Base-by-base conservation (phyloP, 2,113 vertebrate species). In the Podiceps cristatus region DNA sequence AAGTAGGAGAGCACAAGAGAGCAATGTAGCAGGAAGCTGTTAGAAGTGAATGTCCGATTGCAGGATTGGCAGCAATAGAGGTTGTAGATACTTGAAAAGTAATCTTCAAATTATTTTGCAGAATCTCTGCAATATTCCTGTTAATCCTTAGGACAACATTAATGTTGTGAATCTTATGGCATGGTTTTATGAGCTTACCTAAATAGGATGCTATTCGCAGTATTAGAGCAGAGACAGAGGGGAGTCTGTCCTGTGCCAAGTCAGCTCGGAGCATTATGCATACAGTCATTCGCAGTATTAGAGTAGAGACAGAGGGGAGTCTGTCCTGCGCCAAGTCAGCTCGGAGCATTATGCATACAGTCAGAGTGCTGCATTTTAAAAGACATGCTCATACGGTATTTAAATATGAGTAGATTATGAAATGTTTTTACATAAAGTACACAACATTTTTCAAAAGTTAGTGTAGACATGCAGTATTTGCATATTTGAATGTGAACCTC, bases 211-310 rank as follows among this genome's bases (percentile, higher is more conserved):
- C 2, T n/a, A 0, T 5, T 17, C 5, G 3, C 22, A 1, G 40
- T 2, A 0, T 12, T 10, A 3, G 49, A 2, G 58, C 24, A 2
- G 27, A 58, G 47, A 0, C 0, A 73, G 9, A 4, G 37, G 12
- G 4, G 31, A 5, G 24, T 13, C 33, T 20, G 37, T 6, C 13
- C 0, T 37, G 33, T 3, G 7, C 27, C 14, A 2, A 1, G 14
- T 1, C 27, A 6, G 20, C 25, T 7, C n/a, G 25, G 25, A 29
- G 31, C 31, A 4, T 3, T 5, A 4, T n/a, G n/a, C n/a, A n/a
- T n/a, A n/a, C n/a, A n/a, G n/a, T 5, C 37, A 0, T 5, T 17
- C 5, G 3, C 22, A 1, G 40, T 2, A 0, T 12, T 10, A 3
- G 47, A 2, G 58, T 24, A 2, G 27, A 56, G 47, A 0, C 0